Conservation (phyloP, 1,140 invertebrate species). For the roundworm (Caenorhabditis elegans) region DNA sequence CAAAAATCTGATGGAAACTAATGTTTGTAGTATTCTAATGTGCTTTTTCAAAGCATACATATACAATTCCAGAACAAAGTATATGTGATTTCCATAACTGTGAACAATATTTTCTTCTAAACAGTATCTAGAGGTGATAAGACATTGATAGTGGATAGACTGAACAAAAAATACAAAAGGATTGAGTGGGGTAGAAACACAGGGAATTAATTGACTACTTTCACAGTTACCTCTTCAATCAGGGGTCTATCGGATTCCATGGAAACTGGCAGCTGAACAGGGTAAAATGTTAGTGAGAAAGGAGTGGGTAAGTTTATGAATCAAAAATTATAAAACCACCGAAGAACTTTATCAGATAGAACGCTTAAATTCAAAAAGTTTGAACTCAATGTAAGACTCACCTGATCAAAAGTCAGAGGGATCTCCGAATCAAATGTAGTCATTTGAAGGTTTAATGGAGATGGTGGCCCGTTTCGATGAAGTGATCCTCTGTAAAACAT, state of each 20-base stretch:
- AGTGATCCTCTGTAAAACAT: slow-evolving; percentile 1
- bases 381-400: background rate
- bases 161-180: slow-evolving; percentile 24
- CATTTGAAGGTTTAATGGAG: slow-evolving; percentile 40
- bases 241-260: slow-evolving; percentile 38
- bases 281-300: background rate
- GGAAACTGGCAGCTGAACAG: slow-evolving; percentile 30
- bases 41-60: no score
- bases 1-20: no score
- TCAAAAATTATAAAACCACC: background rate
- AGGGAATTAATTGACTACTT: background rate
- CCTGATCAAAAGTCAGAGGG: slow-evolving; percentile 43
- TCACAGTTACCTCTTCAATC: slow-evolving; percentile 24
- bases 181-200: slow-evolving; percentile 26
- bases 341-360: slow-evolving; percentile 7
- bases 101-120: background rate
- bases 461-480: slow-evolving; percentile 36
- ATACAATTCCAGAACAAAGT: no score
- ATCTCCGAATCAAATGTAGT: slow-evolving; percentile 39
- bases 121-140: background rate
- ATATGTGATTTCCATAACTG: no score
- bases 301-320: background rate
- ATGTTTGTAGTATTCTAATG: no score
- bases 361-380: background rate
- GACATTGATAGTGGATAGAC: background rate